Conservation (phyloP, 2,888 invertebrate genomes). For the Ornithoptera alexandrae region DNA sequence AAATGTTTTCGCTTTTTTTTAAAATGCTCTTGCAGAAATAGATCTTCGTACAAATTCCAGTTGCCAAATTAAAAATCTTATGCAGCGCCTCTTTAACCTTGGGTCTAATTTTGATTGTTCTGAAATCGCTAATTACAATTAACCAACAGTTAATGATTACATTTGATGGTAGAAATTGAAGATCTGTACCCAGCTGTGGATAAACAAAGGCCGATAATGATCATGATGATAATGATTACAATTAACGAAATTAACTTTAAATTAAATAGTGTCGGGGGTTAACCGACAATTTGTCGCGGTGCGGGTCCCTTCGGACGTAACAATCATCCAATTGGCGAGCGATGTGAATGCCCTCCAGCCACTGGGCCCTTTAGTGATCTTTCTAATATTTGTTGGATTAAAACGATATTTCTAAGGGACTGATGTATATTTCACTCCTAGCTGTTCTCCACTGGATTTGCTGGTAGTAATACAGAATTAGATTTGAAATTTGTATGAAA, state of each 20-base stretch:
- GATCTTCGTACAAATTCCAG: no score
- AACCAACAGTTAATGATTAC: not conserved
- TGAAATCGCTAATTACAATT: conserved; percentile 20
- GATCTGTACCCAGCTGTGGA: no score
- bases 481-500: no score
- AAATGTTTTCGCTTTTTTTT: no score
- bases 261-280: conserved; percentile 37
- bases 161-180: no score
- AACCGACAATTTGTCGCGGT: conserved; percentile 45
- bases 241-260: conserved; percentile 26
- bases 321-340: conserved; percentile 43
- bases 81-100: conserved; percentile 6
- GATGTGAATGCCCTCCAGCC: conserved; percentile 43
- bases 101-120: conserved; percentile 16
- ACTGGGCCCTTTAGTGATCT: conserved; percentile 25
- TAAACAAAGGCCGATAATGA: no score
- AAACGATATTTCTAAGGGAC: conserved; percentile 18
- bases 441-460: no score
- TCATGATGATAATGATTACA: not conserved
- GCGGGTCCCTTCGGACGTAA: conserved; percentile 40
- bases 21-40: no score
- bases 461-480: no score
- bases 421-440: conserved; percentile 1
- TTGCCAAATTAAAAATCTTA: no score
- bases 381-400: conserved; percentile 26